Conservation (phyloP, 2,888 invertebrate species). For the Caenorhabditis parvicauda region DNA sequence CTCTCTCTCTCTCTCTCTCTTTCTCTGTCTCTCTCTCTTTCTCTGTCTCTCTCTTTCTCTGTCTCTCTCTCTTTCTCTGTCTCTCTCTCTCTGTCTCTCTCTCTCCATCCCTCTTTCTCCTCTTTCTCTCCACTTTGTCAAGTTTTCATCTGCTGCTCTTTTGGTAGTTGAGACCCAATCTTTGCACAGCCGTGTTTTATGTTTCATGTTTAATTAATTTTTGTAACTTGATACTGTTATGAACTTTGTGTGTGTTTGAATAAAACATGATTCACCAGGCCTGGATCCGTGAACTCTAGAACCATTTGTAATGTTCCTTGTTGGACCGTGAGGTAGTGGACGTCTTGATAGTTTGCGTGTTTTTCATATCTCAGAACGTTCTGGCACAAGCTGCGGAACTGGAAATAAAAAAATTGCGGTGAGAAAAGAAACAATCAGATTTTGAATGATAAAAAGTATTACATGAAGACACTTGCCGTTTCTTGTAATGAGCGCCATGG, state of each 20-base stretch:
- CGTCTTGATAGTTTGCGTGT: constrained; percentile 19
- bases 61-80: not conserved
- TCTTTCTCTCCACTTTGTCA: too few relatives aligned
- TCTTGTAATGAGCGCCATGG: too few relatives aligned
- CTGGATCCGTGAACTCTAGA: constrained; percentile 21
- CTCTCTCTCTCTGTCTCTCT: not conserved
- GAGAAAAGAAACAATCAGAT: too few relatives aligned
- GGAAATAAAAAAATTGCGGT: too few relatives aligned
- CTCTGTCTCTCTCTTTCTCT: not conserved
- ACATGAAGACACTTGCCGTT: too few relatives aligned
- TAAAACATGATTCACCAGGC: constrained; percentile 9
- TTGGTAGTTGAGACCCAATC: too few relatives aligned
- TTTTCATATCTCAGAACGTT: constrained; percentile 16
- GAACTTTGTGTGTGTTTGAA: not conserved
- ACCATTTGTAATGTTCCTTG: not conserved
- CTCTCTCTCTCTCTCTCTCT: not conserved
- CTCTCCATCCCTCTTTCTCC: too few relatives aligned
- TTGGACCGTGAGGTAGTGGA: constrained; percentile 10
- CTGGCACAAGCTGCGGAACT: constrained; percentile 18
- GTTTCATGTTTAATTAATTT: not conserved
- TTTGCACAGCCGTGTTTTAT: too few relatives aligned
- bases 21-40: not conserved
- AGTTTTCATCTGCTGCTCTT: too few relatives aligned
- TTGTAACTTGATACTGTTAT: not conserved
- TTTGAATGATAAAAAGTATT: not conserved